Percentiles rank a stretch among this genome's conserved stretches.
phyloP scores from a whole-genome alignment of 1,140 invertebrate genomes.

The Caenorhabditis inopinata region DNA sequence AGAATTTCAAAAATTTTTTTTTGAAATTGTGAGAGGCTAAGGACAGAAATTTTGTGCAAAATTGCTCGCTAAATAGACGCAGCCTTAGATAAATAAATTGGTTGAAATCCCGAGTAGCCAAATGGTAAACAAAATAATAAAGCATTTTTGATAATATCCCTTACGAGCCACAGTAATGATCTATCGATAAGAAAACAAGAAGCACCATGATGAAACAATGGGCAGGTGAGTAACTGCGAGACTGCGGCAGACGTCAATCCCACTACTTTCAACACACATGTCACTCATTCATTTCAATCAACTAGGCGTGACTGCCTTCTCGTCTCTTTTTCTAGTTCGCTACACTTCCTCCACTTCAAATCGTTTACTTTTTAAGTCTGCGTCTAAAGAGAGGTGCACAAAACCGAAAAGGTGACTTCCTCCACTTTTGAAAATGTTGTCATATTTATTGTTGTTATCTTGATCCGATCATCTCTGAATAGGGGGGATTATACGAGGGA shows the following conservation, averaged over 20 bases:
- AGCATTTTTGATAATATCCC: too few species aligned
- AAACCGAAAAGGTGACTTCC: background rate
- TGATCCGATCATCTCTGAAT: background rate
- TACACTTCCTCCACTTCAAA: background rate
- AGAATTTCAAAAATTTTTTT: too few species aligned
- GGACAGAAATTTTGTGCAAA: too few species aligned
- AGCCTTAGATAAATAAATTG: too few species aligned
- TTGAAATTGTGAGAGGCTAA: too few species aligned
- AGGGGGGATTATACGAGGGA: background rate
- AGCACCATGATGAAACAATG: background rate
- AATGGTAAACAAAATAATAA: too few species aligned
- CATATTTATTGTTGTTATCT: conserved; percentile 19
- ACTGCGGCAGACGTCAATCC: background rate
- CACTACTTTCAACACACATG: background rate
- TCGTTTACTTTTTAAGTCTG: background rate
- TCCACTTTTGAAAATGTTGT: background rate
- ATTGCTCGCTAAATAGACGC: too few species aligned
- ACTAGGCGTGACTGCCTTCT: conserved; percentile 8
- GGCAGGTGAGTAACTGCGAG: background rate
- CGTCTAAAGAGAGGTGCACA: background rate
- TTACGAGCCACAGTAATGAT: too few species aligned
- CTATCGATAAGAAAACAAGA: too few species aligned
- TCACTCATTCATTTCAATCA: conserved; percentile 15
- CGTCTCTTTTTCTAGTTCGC: background rate
- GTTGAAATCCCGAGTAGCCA: too few species aligned